A percentile compares a stretch with the other conserved stretches of the same genome.
Evolutionary conservation across 2,797 vertebrate species (phyloP).

Genomic region (Helarctos malayanus): DNA sequence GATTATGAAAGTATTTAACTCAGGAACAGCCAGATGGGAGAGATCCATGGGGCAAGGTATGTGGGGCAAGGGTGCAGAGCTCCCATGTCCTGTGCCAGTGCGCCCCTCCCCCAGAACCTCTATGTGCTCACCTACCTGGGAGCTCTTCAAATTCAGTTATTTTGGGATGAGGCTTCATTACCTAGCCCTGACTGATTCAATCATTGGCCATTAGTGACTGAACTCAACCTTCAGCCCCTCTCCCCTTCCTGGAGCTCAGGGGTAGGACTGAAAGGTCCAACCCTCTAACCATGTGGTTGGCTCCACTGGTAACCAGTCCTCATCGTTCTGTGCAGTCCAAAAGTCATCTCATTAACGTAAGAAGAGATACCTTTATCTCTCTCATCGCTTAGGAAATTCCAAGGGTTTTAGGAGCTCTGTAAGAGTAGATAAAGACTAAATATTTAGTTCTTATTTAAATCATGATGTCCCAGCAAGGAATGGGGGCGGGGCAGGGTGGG

Average conservation of each 20-base stretch:
- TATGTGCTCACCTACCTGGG: neutral
- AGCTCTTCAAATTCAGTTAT: neutral
- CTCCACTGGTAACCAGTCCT: neutral
- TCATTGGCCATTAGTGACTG: neutral
- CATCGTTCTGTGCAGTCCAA: neutral
- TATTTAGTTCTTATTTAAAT: neutral
- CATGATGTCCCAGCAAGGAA: neutral
- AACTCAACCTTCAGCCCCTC: neutral
- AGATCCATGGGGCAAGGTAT: neutral
- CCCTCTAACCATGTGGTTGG: neutral
- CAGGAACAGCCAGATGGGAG: neutral
- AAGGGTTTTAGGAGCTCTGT: neutral
- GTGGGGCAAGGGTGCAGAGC: neutral
- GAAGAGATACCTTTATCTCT: no score
- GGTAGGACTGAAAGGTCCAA: neutral
- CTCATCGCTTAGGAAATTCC: neutral
- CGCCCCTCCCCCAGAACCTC: no score
- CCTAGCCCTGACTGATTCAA: neutral
- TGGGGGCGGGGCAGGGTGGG: neutral
- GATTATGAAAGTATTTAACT: neutral
- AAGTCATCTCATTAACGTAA: neutral
- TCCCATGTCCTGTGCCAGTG: neutral
- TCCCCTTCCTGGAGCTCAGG: neutral
- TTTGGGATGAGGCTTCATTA: neutral
- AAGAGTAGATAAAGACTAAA: neutral